Evolutionary conservation across 92 coral and sea anemone species (phyloP).

Genomic region (Parazoanthus swiftii): DNA sequence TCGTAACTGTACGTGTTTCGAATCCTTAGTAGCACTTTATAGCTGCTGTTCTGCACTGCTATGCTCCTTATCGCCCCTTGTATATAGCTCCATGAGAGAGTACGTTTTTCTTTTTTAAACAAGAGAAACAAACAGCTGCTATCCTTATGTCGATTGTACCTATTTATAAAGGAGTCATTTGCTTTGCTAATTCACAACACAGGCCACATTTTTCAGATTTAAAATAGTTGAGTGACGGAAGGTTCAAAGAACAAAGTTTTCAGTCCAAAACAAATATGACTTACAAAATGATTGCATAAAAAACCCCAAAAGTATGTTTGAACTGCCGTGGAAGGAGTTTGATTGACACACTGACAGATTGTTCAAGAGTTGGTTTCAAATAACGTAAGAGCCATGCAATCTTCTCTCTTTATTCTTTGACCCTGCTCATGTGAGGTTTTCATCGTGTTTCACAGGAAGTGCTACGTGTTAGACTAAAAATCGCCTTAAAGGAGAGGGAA

Average conservation of each 20-base stretch:
- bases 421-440: background rate
- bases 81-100: no score
- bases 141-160: background rate
- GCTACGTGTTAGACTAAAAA: background rate
- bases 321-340: background rate
- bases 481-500: background rate
- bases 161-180: no score
- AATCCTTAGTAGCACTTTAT: no score
- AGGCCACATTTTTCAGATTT: background rate
- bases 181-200: background rate
- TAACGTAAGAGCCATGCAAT: slow-evolving; percentile 31
- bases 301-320: background rate
- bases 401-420: background rate
- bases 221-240: background rate
- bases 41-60: no score
- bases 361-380: slow-evolving; percentile 27
- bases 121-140: background rate
- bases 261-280: background rate
- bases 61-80: no score
- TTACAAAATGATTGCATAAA: background rate
- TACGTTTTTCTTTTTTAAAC: no score
- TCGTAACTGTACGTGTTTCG: no score
- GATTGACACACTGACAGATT: slow-evolving; percentile 29
- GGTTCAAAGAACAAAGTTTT: background rate
- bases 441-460: slow-evolving; percentile 25